A percentile compares a stretch with the other conserved stretches of the same genome.
These are phyloP conservation scores for Sicus ferrugineus DNA, from an alignment of 2,888 invertebrate genomes.

Conservation along the genomic window DNA sequence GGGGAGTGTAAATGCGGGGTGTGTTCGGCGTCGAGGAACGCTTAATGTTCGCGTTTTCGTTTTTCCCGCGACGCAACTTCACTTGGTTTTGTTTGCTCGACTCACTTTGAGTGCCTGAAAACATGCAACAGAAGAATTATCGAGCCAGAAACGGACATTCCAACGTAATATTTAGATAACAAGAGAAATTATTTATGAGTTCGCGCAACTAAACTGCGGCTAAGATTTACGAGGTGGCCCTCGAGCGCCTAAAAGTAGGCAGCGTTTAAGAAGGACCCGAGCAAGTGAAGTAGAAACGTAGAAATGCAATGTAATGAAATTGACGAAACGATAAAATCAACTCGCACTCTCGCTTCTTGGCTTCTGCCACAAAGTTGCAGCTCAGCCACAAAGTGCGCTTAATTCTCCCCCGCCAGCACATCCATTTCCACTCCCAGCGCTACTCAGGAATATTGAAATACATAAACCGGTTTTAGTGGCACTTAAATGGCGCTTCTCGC, in stretches of 20 bases:
- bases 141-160: background rate
- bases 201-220: background rate
- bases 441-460: background rate
- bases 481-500: background rate
- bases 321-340: no score
- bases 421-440: background rate
- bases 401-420: background rate
- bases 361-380: background rate
- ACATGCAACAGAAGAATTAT: conserved; percentile 20
- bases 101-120: conserved; percentile 6
- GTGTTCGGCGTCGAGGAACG: background rate
- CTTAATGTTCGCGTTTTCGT: background rate
- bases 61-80: background rate
- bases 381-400: background rate
- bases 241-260: background rate
- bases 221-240: background rate
- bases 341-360: no score
- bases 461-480: background rate
- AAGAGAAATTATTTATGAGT: conserved; percentile 11
- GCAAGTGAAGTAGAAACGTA: no score
- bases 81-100: background rate
- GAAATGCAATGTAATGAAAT: no score
- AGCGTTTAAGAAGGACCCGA: background rate
- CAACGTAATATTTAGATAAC: conserved; percentile 4
- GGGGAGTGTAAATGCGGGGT: background rate